Base-by-base conservation (phyloP, 2,113 vertebrate species). In the Choloepus hoffmanni region DNA sequence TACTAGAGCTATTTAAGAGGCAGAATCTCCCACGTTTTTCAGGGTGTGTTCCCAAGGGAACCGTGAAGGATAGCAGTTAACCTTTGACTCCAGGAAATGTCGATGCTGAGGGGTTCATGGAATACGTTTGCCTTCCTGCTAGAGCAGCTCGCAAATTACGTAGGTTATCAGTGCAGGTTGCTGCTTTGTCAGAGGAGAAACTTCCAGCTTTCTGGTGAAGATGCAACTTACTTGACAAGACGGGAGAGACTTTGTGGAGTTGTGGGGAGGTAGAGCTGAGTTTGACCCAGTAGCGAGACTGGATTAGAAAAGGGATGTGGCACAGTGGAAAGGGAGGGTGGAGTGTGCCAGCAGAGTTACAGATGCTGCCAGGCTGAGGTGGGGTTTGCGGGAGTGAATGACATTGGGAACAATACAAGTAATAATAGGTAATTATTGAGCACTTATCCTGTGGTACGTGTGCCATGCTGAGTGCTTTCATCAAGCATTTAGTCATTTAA, bases 1-100 rank as follows among this genome's bases (percentile, higher is more conserved):
- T 86, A 88, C 48, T 87, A 12, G 62, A 79, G 87, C 43, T 93
- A 5, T 91, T 95, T 92, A 67, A 85, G 81, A 88, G n/a, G 60
- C 58, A 72, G 36, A 68, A 55, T 40, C 67, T 77, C 68, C 55
- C 72, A 68, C 36, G 63, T 92, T 93, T 53, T 96, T 43, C n/a
- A 3, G 77, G 43, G 23, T 68, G 16, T 70, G 40, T 84, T 88
- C 85, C 77, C 67, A 73, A 60, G 77, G 58, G 82, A 88, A 60
- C 9, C n/a, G 19, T 5, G 16, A 58, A n/a, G 10, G 50, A 28
- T 28, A 45, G 45, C 55, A 53, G 76, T 73, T 74, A 79, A 62
- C 85, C 55, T 95, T 45, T 40, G 55, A 85, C 94, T 91, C 76
- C 33, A 45, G 81, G 79, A 97, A 85, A 19, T 62, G n/a, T 1